Base-by-base conservation (phyloP, 2,888 invertebrate species). In the Brenthis daphne region DNA sequence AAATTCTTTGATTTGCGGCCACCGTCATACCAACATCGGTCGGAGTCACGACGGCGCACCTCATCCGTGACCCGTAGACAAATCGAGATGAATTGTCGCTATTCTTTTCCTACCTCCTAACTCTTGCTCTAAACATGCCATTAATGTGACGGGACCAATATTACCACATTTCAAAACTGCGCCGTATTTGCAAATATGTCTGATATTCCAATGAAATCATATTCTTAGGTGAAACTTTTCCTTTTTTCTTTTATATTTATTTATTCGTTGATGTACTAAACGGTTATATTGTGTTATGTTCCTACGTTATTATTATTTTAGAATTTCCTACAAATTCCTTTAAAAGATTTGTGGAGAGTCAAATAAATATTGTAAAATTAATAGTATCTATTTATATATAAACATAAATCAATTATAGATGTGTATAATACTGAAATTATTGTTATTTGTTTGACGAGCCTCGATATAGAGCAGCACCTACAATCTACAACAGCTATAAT, bases 81-180 rank as follows among this genome's bases (percentile, higher is more conserved):
- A 91, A 92, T 92, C 91, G 87, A 88, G 88, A 91, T 89, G 90
- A 90, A 90, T 90, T 89, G 86, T 83, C 77, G 78, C 78, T 80
- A 85, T 85, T 87, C 85, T 84, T 86, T 68, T 83, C 81, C 79
- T 77, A 75, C 78, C 75, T 80, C 76, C 73, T 74, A 68, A 71
- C 74, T 75, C 60, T 64, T 73, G 65, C 65, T 70, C 57, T 67
- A 73, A 74, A 75, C 76, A 78, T 78, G 77, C 77, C 72, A 79
- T 77, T 80, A 82, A 85, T 85, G 80, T 81, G 80, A 78, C 79
- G 77, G 74, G 70, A 63, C 64, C 70, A 73, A 75, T 79, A 83
- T 82, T 77, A 77, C 80, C 79, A 80, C 79, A 80, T 82, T 80
- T 82, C 80, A 81, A 78, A 81, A 77, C 73, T 67, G 74, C 76